phyloP scores from a whole-genome alignment of 30 jellyfish, hydroid and myxozoan species.

The Calvadosia cruxmelitensis region DNA sequence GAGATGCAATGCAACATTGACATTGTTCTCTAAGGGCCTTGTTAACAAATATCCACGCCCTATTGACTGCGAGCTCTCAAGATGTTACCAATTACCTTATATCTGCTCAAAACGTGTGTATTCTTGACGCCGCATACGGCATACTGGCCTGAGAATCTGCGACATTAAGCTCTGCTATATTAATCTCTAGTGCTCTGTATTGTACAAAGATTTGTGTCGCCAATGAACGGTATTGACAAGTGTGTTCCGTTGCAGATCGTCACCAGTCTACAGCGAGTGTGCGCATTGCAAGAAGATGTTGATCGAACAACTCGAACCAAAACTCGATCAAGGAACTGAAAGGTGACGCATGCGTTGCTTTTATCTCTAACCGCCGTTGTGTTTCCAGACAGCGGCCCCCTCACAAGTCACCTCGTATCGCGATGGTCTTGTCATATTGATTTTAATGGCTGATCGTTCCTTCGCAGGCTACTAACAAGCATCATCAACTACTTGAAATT shows the following conservation, averaged over 20 bases:
- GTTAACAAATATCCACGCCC: too few species aligned
- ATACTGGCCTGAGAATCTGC: background rate
- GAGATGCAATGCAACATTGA: too few species aligned
- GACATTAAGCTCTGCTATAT: background rate
- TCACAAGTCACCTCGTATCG: background rate
- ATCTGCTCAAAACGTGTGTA: background rate
- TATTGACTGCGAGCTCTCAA: too few species aligned
- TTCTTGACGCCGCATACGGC: too few species aligned
- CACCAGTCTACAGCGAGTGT: constrained; percentile 90
- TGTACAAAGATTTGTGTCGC: background rate
- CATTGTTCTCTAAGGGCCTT: too few species aligned
- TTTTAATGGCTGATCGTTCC: background rate
- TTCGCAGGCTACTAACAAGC: constrained; percentile 45
- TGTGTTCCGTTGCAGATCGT: constrained; percentile 37
- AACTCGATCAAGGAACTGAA: constrained; percentile 88
- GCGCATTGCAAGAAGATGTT: constrained; percentile 65
- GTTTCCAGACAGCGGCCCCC: background rate
- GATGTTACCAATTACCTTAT: too few species aligned
- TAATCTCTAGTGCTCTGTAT: background rate
- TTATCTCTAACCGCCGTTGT: too few species aligned
- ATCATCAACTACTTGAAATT: constrained; percentile 56
- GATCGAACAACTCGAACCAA: constrained; percentile 65
- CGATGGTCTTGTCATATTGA: background rate
- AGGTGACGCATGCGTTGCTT: too few species aligned
- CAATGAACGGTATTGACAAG: background rate